Conservation (phyloP, 1,140 invertebrate species). For the Zaprionus capensis region DNA sequence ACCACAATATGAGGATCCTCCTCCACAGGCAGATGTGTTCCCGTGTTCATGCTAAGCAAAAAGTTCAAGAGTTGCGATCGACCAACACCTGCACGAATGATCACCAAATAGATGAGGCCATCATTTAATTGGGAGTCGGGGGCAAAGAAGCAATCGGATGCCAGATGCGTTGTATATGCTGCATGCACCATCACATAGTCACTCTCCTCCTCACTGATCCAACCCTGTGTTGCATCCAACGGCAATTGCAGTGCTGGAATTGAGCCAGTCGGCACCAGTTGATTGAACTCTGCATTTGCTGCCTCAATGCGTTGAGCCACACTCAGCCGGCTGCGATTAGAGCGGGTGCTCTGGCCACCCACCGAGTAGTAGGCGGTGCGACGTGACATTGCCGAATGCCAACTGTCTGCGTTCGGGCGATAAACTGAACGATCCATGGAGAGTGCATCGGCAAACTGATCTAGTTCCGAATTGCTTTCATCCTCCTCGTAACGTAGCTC, state of each 20-base stretch:
- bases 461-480: constrained; percentile 12
- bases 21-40: constrained; percentile 88
- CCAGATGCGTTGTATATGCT: constrained; percentile 93
- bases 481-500: constrained; percentile 25
- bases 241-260: constrained; percentile 88
- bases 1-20: constrained; percentile 86
- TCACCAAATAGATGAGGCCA: constrained; percentile 94
- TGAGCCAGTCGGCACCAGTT: constrained; percentile 89
- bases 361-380: constrained; percentile 91
- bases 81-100: constrained; percentile 91
- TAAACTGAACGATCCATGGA: constrained; percentile 66
- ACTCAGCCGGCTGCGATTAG: constrained; percentile 70
- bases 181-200: constrained; percentile 96
- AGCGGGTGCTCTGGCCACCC: constrained; percentile 85
- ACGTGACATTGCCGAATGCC: constrained; percentile 90
- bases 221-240: constrained; percentile 82
- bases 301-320: constrained; percentile 59
- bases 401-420: constrained; percentile 89
- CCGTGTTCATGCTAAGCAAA: constrained; percentile 90
- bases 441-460: constrained; percentile 61
- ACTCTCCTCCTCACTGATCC: constrained; percentile 92
- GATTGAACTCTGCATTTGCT: constrained; percentile 85
- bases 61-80: constrained; percentile 91
- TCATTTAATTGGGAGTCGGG: constrained; percentile 94
- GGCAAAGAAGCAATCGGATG: constrained; percentile 92